phyloP scores from a whole-genome alignment of 2,888 invertebrate species.

The Nymphalis urticae region DNA sequence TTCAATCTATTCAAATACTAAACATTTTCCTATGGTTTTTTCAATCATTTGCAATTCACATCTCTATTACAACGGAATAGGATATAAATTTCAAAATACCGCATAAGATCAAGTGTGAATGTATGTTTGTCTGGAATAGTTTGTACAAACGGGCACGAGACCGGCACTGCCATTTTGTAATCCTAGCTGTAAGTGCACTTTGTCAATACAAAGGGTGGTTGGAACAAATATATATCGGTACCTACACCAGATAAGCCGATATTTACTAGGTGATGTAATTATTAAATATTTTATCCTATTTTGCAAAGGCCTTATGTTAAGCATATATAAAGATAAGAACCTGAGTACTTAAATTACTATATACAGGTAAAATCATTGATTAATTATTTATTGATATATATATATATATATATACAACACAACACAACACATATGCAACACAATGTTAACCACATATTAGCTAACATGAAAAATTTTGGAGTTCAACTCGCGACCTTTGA shows the following conservation, averaged over 20 bases:
- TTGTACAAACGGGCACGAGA: constrained; percentile 50
- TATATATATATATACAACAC: no score
- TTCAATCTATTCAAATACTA: constrained; percentile 65
- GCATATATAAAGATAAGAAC: no score
- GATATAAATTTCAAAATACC: constrained; percentile 22
- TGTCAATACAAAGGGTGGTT: constrained; percentile 59
- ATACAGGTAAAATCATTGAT: no score
- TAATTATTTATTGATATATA: no score
- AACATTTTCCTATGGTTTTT: constrained; percentile 6
- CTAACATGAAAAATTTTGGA: no score
- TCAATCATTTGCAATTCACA: constrained; percentile 6
- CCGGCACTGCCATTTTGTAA: constrained; percentile 68
- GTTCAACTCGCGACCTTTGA: no score
- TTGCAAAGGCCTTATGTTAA: no score
- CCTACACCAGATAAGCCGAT: neutral
- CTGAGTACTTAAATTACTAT: no score
- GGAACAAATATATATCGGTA: constrained; percentile 12
- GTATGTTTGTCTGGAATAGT: constrained; percentile 52
- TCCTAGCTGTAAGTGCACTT: constrained; percentile 65
- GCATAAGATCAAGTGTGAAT: constrained; percentile 10
- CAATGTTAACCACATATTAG: no score
- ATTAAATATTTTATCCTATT: neutral
- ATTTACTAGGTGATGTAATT: neutral
- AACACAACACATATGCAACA: no score
- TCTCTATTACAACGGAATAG: constrained; percentile 35